phyloP scores from a whole-genome alignment of 2,797 vertebrate genomes.

The Coracias cyanogaster region DNA sequence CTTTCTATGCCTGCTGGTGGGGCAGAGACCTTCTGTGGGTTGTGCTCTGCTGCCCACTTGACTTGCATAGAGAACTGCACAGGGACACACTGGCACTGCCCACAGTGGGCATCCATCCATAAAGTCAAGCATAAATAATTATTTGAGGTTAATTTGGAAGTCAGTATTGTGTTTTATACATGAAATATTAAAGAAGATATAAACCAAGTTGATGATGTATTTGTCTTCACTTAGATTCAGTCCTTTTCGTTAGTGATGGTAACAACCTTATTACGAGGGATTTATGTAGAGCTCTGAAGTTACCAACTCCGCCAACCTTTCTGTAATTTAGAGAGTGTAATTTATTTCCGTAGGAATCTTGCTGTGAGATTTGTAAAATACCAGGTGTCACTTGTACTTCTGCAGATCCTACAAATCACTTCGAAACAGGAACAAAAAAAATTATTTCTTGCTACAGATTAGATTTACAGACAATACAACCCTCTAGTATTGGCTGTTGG shows the following conservation, averaged over 20 bases:
- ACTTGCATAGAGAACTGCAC: neutral
- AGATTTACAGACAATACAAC: neutral
- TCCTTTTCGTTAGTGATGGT: neutral
- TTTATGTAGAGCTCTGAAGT: conserved; percentile 37
- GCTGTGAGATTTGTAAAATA: conserved; percentile 1
- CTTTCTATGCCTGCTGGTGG: rapidly evolving
- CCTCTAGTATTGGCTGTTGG: neutral
- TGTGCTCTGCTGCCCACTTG: rapidly evolving
- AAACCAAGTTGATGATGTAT: neutral
- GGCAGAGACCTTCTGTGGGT: no score
- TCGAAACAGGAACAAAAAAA: neutral
- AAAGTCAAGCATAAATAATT: neutral
- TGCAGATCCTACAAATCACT: conserved; percentile 51
- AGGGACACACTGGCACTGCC: neutral
- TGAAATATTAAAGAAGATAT: neutral
- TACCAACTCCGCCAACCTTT: neutral
- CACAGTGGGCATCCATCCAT: neutral
- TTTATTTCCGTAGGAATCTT: neutral
- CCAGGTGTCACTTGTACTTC: neutral
- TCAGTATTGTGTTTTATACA: neutral
- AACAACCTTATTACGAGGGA: conserved; percentile 18
- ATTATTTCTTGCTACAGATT: neutral
- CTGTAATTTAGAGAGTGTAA: neutral
- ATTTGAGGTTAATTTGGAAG: neutral
- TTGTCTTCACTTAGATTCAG: neutral